Conservation (phyloP, 2,888 invertebrate genomes). For the Schrankia costaestrigalis region DNA sequence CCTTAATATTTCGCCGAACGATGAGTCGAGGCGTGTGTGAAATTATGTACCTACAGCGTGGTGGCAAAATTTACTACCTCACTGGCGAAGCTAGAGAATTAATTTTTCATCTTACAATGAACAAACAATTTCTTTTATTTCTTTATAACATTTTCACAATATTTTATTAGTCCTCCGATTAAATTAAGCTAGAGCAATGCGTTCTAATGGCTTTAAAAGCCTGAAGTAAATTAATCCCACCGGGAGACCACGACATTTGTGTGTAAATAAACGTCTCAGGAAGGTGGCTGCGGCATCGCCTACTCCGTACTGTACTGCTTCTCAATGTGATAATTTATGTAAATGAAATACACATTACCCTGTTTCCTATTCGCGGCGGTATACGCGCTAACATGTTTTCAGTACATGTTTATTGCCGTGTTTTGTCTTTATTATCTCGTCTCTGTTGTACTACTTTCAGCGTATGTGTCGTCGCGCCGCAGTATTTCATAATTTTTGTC, state of each 20-base stretch:
- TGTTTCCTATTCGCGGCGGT: slow-evolving; percentile 60
- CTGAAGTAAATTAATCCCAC: slow-evolving; percentile 61
- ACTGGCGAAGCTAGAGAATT: slow-evolving; percentile 34
- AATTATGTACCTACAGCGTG: slow-evolving; percentile 62
- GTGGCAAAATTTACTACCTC: slow-evolving; percentile 60
- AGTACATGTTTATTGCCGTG: slow-evolving; percentile 65
- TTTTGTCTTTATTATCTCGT: slow-evolving; percentile 69
- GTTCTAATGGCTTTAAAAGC: slow-evolving; percentile 44
- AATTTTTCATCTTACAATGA: slow-evolving; percentile 35
- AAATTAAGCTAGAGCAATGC: slow-evolving; percentile 21
- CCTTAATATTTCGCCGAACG: slow-evolving; percentile 75
- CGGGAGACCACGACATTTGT: slow-evolving; percentile 55
- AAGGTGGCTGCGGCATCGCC: slow-evolving; percentile 41
- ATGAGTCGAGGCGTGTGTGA: slow-evolving; percentile 74
- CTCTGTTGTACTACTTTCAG: slow-evolving; percentile 54
- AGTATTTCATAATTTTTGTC: slow-evolving; percentile 57
- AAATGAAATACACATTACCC: slow-evolving; percentile 75
- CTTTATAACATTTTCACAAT: slow-evolving; percentile 11
- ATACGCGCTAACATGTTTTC: slow-evolving; percentile 60
- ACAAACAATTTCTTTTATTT: slow-evolving; percentile 21
- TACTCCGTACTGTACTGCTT: slow-evolving; percentile 53
- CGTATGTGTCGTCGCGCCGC: slow-evolving; percentile 30
- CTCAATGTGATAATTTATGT: slow-evolving; percentile 70
- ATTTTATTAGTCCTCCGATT: slow-evolving; percentile 24
- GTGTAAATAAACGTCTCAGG: slow-evolving; percentile 56